Base-by-base conservation (phyloP, 2,888 invertebrate genomes). In the Dryocosmus kuriphilus region DNA sequence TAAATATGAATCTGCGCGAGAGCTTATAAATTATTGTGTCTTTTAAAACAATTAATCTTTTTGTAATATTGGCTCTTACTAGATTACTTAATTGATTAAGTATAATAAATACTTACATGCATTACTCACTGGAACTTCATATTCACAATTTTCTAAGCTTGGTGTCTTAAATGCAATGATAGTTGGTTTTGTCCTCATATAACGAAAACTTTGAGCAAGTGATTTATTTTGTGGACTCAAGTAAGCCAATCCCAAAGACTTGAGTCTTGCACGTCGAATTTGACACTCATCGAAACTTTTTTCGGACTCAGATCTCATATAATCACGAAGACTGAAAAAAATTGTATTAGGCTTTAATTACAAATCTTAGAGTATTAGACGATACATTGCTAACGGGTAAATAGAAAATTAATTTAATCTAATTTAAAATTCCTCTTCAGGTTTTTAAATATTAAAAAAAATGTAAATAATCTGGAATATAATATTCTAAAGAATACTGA, bases 91-190 rank as follows among this genome's bases (percentile, higher is more conserved):
- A n/a, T n/a, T n/a, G 22, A 3, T 14, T 9, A 74, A 24, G 11
- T 19, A 55, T 11, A 30, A 38, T 6, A 76, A 22, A 62, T n/a
- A 82, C 88, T 91, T 89, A 94, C 95, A 94, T 83, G 93, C 91
- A 84, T 94, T 93, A 73, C 94, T 93, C 62, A 93, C 93, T 16
- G 82, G 74, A 67, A 83, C 79, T 65, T 88, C 85, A 62, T 86
- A 85, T 80, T 96, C 95, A 85, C 94, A 94, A 85, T 94, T 94
- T 83, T 97, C 96, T 77, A 95, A 91, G 90, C 95, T 96, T 1
- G 97, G 97, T 2, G 97, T 96, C 91, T 96, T 96, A 89, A 97
- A 96, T 0, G 97, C 96, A 73, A 97, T 96, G 82, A 97, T 96
- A 0, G 97, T 96, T 0, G 98, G 98, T 86, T 97, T 97, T 84